Evolutionary conservation across 2,888 invertebrate species (phyloP), one percentile per base, ranked within the genome.

Genomic region (Chydorus sphaericus): DNA sequence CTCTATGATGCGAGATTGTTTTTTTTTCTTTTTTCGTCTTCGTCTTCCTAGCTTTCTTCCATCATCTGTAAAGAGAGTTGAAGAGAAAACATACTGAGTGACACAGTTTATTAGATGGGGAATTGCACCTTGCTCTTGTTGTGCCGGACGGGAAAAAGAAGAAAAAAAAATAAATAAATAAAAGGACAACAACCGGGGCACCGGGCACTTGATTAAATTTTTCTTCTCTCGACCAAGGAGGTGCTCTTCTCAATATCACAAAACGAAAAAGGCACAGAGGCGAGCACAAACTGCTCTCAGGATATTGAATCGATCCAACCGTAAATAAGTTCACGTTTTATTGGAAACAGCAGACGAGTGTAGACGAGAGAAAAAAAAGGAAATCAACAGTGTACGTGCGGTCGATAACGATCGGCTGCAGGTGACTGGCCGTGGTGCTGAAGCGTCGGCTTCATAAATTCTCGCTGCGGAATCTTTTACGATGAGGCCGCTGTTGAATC

Each of bases 1-100:
- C 36, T 52, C 16, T 52, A 20, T 44, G 44, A 44, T 44, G 44
- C 44, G 16, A 44, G 44, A 44, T 44, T 44, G 44, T 44, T 44
- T 44, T 44, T n/a, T n/a, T n/a, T n/a, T n/a, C n/a, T n/a, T n/a
- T n/a, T n/a, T n/a, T n/a, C n/a, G n/a, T n/a, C n/a, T n/a, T n/a
- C n/a, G n/a, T n/a, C 44, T 44, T 44, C 44, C 23, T 14, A 11
- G 44, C 44, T 10, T 14, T 26, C 14, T 44, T 44, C 44, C 44
- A 44, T 44, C 44, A 44, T 26, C 44, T 44, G n/a, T n/a, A n/a
- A n/a, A n/a, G n/a, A n/a, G n/a, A n/a, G n/a, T n/a, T n/a, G n/a
- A n/a, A n/a, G n/a, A n/a, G n/a, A n/a, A n/a, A n/a, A n/a, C n/a
- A n/a, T n/a, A n/a, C n/a, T n/a, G n/a, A n/a, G n/a, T n/a, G n/a